Evolutionary conservation across 1,140 invertebrate genomes (phyloP).

Genomic region (Eupeodes corollae): DNA sequence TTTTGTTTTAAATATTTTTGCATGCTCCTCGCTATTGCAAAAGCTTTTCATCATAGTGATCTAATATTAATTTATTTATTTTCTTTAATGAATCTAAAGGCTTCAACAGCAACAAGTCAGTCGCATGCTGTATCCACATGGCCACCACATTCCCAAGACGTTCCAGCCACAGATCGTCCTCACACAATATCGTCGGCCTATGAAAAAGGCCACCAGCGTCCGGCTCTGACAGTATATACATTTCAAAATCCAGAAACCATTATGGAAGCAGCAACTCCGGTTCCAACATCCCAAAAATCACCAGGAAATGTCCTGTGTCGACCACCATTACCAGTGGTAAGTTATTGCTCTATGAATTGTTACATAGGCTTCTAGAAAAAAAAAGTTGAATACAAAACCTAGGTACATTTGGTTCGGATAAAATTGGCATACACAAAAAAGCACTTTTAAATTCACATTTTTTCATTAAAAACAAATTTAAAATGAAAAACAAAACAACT

Average conservation of each 20-base stretch:
- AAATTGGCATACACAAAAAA: no score
- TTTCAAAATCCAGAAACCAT: conserved; percentile 63
- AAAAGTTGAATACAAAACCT: no score
- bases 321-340: conserved; percentile 51
- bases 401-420: no score
- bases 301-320: conserved; percentile 33
- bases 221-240: conserved; percentile 78
- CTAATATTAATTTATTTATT: neutral
- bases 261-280: conserved; percentile 33
- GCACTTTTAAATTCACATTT: no score
- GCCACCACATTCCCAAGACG: conserved; percentile 46
- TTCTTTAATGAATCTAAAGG: conserved; percentile 11
- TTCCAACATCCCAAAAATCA: conserved; percentile 31
- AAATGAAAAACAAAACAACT: no score
- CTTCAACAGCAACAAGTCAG: conserved; percentile 29
- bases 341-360: conserved; percentile 11
- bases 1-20: conserved; percentile 17
- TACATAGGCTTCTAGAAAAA: no score
- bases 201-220: conserved; percentile 72
- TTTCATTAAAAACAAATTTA: no score
- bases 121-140: conserved; percentile 35
- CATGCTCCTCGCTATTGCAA: conserved; percentile 5
- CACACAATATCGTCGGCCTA: conserved; percentile 90
- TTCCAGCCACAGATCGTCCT: conserved; percentile 67
- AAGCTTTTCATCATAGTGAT: conserved; percentile 5